Evolutionary conservation across 2,888 invertebrate genomes (phyloP).

Genomic region (Orthonevra nobilis): DNA sequence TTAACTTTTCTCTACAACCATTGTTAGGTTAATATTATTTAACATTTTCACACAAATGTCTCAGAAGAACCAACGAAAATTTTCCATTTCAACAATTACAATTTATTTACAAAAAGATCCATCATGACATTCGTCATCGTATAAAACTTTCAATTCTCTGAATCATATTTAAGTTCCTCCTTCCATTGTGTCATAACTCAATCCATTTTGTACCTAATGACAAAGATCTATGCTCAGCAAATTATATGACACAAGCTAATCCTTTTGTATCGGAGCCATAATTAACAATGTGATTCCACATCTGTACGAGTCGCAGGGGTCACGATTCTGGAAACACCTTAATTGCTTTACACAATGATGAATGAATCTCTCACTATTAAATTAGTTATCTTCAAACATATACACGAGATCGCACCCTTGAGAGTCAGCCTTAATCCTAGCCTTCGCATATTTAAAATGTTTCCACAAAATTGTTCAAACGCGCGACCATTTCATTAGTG

Average conservation of each 20-base stretch:
- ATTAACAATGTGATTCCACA: slow-evolving; percentile 31
- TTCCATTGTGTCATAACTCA: not conserved
- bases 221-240: slow-evolving; percentile 12
- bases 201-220: not conserved
- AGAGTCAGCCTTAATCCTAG: slow-evolving; percentile 30
- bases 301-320: slow-evolving; percentile 1
- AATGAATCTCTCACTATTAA: slow-evolving; percentile 49
- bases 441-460: slow-evolving; percentile 46
- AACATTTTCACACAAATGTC: too few species aligned
- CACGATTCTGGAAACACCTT: slow-evolving; percentile 8
- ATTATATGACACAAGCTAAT: slow-evolving; percentile 24
- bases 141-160: not conserved
- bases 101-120: too few species aligned
- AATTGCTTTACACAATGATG: slow-evolving; percentile 48
- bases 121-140: too few species aligned
- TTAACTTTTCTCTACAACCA: too few species aligned
- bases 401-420: slow-evolving; percentile 26
- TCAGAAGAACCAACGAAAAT: too few species aligned
- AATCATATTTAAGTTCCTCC: slow-evolving; percentile 12
- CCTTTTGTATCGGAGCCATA: slow-evolving; percentile 19
- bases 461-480: slow-evolving; percentile 1
- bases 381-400: slow-evolving; percentile 34
- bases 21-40: too few species aligned
- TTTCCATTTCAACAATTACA: too few species aligned
- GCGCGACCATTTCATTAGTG: slow-evolving; percentile 45